Percentiles rank a stretch among this genome's conserved stretches.
Evolutionary conservation across 2,113 vertebrate species (phyloP).

Genomic region (Sturnus vulgaris): DNA sequence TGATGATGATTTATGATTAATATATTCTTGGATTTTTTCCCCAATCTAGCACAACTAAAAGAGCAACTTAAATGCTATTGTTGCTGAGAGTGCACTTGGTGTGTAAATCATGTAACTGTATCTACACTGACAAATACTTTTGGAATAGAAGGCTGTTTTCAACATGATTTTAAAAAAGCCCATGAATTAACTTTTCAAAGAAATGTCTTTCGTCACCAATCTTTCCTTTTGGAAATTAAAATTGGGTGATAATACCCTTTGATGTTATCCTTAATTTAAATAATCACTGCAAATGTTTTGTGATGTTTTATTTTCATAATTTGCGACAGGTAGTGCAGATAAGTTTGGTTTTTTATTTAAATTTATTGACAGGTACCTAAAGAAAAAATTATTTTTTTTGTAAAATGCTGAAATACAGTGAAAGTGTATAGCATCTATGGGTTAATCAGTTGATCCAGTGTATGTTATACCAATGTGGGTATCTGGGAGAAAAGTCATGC

Average conservation of each 20-base stretch:
- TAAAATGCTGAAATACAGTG: not conserved
- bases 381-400: not conserved
- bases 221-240: not conserved
- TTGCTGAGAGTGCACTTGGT: not conserved
- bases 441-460: not conserved
- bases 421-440: not conserved
- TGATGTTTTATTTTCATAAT: not conserved
- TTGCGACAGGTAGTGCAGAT: not conserved
- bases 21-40: not conserved
- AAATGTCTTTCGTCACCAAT: not conserved
- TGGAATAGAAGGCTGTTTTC: not conserved
- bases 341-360: not conserved
- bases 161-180: fast-evolving
- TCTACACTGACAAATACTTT: not conserved
- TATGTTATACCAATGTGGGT: not conserved
- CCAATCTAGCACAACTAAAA: not conserved
- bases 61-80: not conserved
- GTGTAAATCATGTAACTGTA: not conserved
- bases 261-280: not conserved
- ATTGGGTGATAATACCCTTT: not conserved
- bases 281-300: not conserved
- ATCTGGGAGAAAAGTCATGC: not conserved
- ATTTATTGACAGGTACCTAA: not conserved
- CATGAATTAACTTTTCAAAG: not conserved
- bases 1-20: not conserved